Conservation (phyloP, 1,140 invertebrate genomes). For the Drosophila setifemur region DNA sequence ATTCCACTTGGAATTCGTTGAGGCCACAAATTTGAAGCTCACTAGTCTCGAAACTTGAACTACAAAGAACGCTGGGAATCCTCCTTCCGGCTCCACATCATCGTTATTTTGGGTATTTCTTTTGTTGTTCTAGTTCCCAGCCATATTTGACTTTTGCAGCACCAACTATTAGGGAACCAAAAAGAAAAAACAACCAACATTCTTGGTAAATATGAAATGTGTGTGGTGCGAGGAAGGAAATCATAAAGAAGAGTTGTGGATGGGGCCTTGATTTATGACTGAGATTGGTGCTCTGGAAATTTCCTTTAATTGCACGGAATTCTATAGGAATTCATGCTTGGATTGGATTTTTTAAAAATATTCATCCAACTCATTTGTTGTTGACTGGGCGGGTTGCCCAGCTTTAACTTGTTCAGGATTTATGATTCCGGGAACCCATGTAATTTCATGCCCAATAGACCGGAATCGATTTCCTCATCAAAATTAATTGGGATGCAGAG, state of each 20-base stretch:
- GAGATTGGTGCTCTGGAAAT: slow-evolving; percentile 3
- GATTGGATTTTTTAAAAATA: background rate
- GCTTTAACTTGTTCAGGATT: background rate
- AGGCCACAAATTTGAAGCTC: slow-evolving; percentile 49
- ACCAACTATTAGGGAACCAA: slow-evolving; percentile 41
- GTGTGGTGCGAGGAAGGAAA: background rate
- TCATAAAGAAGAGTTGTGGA: background rate
- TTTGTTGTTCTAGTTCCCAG: slow-evolving; percentile 39
- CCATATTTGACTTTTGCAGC: slow-evolving; percentile 51
- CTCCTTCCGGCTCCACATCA: slow-evolving; percentile 4
- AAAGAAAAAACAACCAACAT: slow-evolving; percentile 11
- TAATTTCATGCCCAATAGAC: slow-evolving; percentile 16
- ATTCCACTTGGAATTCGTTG: slow-evolving; percentile 11
- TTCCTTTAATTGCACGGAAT: slow-evolving; percentile 40
- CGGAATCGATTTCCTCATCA: slow-evolving; percentile 4
- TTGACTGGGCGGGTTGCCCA: background rate
- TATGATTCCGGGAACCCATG: background rate
- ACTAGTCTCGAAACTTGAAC: slow-evolving; percentile 9
- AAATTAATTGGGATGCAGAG: slow-evolving; percentile 20
- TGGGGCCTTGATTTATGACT: slow-evolving; percentile 42
- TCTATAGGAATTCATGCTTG: background rate
- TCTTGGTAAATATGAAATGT: slow-evolving; percentile 43
- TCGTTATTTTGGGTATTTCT: slow-evolving; percentile 17
- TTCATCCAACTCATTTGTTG: too few species aligned
- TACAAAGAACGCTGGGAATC: background rate